Evolutionary conservation across 2,888 invertebrate species (phyloP), one percentile per base, ranked within the genome.

Genomic region (Sthenelais limicola): DNA sequence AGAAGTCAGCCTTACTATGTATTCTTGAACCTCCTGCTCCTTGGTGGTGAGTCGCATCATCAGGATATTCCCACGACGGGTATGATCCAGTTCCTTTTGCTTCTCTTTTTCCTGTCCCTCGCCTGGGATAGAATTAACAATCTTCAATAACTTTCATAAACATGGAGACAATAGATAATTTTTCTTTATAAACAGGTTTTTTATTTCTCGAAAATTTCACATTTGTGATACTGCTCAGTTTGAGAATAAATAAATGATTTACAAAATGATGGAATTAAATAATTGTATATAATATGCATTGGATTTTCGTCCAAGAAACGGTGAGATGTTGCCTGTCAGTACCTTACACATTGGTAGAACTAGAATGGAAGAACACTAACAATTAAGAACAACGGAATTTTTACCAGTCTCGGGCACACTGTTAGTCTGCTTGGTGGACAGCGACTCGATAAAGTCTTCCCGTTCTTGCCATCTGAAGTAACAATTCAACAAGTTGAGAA

Each of bases 1-100:
- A n/a, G n/a, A 48, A 21, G 24, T 48, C 24, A 4, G 4, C 3
- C 56, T 91, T 91, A 97, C 97, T 90, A 94, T 93, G 90, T 94
- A 95, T 90, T 97, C 97, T 89, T 97, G 96, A 88, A 96, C 92
- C 90, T 98, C 97, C 88, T 97, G 97, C 87, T 98, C 98, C 89
- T 98, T 98, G 79, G 94, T 94, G 76, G 97, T 94, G 80, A 98
- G 91, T 84, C 96, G 91, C 84, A 97, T 93, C 81, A 97, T 94
- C 81, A 98, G 92, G 78, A 96, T 93, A 89, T 95, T 95, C 89
- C 98, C 97, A 82, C 96, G 92, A 82, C 96, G 92, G 84, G 94
- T 93, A 77, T 95, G 93, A 87, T 97, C 97, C 72, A 91, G n/a
- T 71, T 77, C 77, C 48, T 78, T 76, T 38, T 72, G 74, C 21